Percentiles rank a stretch among this genome's conserved stretches.
Conservation (phyloP, 2,113 vertebrate genomes). For the Oophaga pumilio region DNA sequence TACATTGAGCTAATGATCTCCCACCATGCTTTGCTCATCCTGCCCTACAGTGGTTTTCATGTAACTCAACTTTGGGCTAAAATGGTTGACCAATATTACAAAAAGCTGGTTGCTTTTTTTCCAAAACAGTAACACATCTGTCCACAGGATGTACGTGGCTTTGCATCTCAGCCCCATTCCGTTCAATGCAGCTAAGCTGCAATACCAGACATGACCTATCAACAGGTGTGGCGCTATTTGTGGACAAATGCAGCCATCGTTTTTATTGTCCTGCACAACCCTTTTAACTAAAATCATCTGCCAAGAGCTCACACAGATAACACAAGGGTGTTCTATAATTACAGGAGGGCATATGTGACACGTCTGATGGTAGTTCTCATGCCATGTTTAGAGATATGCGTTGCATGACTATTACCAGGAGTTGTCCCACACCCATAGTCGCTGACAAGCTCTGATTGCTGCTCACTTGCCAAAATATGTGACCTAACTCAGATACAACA, state of each 20-base stretch:
- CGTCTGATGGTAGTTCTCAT: background rate
- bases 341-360: background rate
- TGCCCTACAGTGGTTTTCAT: too few relatives aligned
- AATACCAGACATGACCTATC: too few relatives aligned
- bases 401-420: background rate
- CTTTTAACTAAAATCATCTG: background rate
- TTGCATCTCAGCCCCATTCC: too few relatives aligned
- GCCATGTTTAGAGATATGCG: background rate
- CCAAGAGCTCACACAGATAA: background rate
- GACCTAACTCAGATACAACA: conserved; percentile 32
- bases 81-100: too few relatives aligned
- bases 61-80: too few relatives aligned
- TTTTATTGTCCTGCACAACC: background rate
- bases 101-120: too few relatives aligned
- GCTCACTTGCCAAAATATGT: conserved; percentile 43
- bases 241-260: background rate
- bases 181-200: too few relatives aligned
- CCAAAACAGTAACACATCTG: too few relatives aligned
- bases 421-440: background rate
- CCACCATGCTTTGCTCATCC: too few relatives aligned
- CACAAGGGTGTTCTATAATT: background rate
- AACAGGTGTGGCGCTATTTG: background rate
- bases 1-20: too few relatives aligned
- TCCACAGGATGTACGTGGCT: too few relatives aligned
- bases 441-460: conserved; percentile 26